Conservation (phyloP, 2,797 vertebrate genomes). For the Anniella stebbinsi region DNA sequence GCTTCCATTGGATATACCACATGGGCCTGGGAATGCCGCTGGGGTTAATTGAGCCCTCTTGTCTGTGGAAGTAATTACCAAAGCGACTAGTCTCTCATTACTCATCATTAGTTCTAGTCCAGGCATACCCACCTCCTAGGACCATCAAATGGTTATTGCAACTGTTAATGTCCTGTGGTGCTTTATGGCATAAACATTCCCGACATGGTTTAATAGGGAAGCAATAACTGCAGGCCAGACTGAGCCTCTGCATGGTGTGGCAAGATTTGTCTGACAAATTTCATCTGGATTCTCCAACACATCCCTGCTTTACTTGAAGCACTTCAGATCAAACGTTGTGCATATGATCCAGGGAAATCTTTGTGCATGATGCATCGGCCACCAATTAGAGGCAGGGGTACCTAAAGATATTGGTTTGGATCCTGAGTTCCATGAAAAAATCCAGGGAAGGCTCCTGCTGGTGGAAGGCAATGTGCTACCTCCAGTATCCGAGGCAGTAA, state of each 20-base stretch:
- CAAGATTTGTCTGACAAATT: neutral
- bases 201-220: conserved; percentile 1
- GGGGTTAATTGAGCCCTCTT: conserved; percentile 41
- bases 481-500: too few species aligned
- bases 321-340: neutral
- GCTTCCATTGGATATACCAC: neutral
- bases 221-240: neutral
- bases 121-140: conserved; percentile 11
- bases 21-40: conserved; percentile 18
- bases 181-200: neutral
- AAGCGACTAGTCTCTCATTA: conserved; percentile 27
- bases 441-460: too few species aligned
- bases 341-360: neutral
- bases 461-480: too few species aligned
- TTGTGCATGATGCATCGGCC: neutral
- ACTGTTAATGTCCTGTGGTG: conserved; percentile 27
- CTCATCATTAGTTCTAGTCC: conserved; percentile 35
- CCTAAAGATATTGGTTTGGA: neutral
- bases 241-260: neutral
- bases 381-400: neutral
- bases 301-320: neutral
- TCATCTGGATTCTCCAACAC: neutral
- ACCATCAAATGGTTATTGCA: conserved; percentile 22
- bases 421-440: too few species aligned
- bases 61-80: conserved; percentile 29